Percentiles rank a stretch among this genome's conserved stretches.
Conservation (phyloP, 64 coral and sea anemone species). For the Platygyra sinensis region DNA sequence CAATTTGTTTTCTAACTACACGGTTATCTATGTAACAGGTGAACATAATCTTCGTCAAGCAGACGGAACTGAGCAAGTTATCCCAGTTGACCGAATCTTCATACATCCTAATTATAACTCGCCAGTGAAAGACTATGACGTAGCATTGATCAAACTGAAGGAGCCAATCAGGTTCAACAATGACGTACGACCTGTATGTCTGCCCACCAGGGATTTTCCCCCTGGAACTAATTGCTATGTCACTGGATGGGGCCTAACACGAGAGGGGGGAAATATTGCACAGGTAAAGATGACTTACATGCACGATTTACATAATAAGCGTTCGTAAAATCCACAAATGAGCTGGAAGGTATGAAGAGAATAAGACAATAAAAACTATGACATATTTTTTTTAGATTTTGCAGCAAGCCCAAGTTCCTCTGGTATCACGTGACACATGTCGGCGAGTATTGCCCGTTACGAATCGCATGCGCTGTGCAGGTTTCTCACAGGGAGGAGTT, state of each 20-base stretch:
- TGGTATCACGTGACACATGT: constrained; percentile 62
- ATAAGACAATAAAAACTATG: neutral
- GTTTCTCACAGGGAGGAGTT: constrained; percentile 62
- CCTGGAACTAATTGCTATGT: neutral
- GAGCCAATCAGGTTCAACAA: constrained; percentile 14
- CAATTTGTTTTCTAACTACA: too few species aligned
- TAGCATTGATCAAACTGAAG: constrained; percentile 36
- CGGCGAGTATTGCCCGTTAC: constrained; percentile 54
- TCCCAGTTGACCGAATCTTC: neutral
- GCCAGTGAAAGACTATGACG: constrained; percentile 37
- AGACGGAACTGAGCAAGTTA: neutral
- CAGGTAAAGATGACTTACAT: neutral
- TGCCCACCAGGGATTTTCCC: constrained; percentile 6
- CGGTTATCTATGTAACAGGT: neutral
- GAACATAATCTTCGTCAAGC: neutral
- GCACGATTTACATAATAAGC: too few species aligned
- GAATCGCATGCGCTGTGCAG: constrained; percentile 87
- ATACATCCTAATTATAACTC: neutral
- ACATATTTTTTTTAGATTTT: constrained; percentile 26
- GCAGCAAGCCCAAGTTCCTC: constrained; percentile 73
- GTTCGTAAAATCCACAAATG: too few species aligned
- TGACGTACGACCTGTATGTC: constrained; percentile 46
- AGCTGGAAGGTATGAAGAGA: too few species aligned
- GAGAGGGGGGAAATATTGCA: neutral
- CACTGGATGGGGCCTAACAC: constrained; percentile 7